Conservation (phyloP, 2,888 invertebrate genomes). For the Leucophora obtusa region DNA sequence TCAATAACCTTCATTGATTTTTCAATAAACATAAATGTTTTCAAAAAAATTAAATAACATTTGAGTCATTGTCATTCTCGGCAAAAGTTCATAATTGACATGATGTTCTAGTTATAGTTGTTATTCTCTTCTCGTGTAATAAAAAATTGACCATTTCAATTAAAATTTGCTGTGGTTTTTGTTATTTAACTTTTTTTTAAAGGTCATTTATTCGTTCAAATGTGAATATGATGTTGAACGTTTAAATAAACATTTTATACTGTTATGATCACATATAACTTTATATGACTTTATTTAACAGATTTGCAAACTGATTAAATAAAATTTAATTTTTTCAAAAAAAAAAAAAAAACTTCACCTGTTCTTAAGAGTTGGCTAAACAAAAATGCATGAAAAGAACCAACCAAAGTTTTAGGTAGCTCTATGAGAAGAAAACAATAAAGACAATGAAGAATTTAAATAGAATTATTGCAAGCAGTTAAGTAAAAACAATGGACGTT, state of each 20-base stretch:
- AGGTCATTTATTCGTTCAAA: slow-evolving; percentile 35
- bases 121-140: background rate
- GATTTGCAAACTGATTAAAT: slow-evolving; percentile 24
- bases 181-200: slow-evolving; percentile 6
- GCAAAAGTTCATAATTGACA: slow-evolving; percentile 53
- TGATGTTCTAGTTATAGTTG: slow-evolving; percentile 36
- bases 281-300: background rate
- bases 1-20: background rate
- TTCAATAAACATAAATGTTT: background rate
- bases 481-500: slow-evolving; percentile 18
- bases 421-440: background rate
- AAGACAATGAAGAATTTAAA: slow-evolving; percentile 14
- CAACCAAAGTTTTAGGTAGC: slow-evolving; percentile 2
- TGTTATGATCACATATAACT: background rate
- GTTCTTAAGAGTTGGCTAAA: background rate
- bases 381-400: background rate
- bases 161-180: background rate
- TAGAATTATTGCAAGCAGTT: slow-evolving; percentile 30
- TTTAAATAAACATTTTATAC: background rate
- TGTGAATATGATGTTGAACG: background rate
- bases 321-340: background rate
- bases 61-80: slow-evolving; percentile 34
- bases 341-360: slow-evolving; percentile 20
- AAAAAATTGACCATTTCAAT: slow-evolving; percentile 34
- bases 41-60: slow-evolving; percentile 14